Base-by-base conservation (phyloP, 1,140 invertebrate species). In the Geopemphigus sp. region DNA sequence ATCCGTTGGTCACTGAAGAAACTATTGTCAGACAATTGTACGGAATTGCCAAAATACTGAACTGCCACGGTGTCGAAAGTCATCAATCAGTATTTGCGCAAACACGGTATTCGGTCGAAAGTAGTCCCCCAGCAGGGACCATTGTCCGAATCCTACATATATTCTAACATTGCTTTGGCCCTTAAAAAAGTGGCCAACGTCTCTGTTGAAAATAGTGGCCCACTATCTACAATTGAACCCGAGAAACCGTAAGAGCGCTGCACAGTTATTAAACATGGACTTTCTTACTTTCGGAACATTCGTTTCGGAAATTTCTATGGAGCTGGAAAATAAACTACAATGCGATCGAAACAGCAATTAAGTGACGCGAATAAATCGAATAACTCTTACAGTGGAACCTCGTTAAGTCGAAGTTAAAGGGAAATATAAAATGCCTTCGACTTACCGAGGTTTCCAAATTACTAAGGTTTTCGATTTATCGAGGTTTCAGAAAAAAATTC, bases 191-290 rank as follows among this genome's bases (percentile, higher is more conserved):
- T 39, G 54, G 72, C 54, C 54, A 5, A 22, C 12, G 17, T 15
- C 19, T 12, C n/a, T 76, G 5, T 1, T 59, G n/a, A 19, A 59
- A 59, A 24, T 45, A 76, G 56, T 39, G 0, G 10, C 72, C 59
- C 17, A 76, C 19, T 76, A 19, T 45, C n/a, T 76, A n/a, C 54
- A 59, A n/a, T 45, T 59, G 22, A 59, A 76, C 26, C 72, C 54
- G 22, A 22, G 4, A 17, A 45, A 59, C 45, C 54, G 32, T 5
- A 76, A 59, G 12, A 76, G 8, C 10, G 72, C 54, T 45, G 54
- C 19, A 22, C 53, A 76, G 4, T 45, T 76, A 45, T 19, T 76
- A 5, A n/a, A 76, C 5, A 76, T 59, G 19, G 19, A 39, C 1
- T 76, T 76, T 50, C 59, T 76, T n/a, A 76, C 32, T 5, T 29